Conservation (phyloP, 2,797 vertebrate genomes). For the Eulemur albifrons region DNA sequence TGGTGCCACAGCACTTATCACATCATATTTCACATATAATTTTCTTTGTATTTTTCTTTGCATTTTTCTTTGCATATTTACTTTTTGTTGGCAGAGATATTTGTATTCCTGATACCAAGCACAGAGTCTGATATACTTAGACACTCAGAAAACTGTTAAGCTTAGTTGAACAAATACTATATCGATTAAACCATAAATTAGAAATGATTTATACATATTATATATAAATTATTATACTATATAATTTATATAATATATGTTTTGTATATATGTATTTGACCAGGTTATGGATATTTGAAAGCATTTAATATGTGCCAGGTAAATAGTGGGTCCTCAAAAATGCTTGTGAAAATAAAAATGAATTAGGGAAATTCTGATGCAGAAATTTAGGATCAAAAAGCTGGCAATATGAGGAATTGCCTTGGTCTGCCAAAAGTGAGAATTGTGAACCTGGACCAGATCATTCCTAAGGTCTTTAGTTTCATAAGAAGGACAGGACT, state of each 20-base stretch:
- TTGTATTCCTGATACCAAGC: not conserved
- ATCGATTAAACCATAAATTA: not conserved
- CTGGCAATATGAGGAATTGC: not conserved
- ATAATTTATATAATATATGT: accelerated
- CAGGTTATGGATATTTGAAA: not conserved
- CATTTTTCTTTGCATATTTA: not conserved
- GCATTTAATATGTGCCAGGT: not conserved
- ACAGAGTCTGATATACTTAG: not conserved
- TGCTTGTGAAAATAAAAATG: not conserved
- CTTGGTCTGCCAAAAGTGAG: not conserved
- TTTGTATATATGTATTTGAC: too few species aligned
- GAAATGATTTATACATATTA: not conserved
- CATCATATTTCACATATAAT: not conserved
- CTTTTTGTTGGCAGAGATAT: not conserved
- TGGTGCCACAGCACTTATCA: not conserved
- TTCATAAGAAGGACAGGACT: not conserved
- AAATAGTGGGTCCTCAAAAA: not conserved
- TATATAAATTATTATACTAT: not conserved
- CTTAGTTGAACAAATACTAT: not conserved
- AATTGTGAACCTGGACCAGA: not conserved
- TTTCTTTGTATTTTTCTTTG: not conserved
- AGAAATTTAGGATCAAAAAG: not conserved
- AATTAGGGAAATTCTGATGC: not conserved
- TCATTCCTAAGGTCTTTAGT: not conserved
- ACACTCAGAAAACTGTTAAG: not conserved